Percentiles rank a stretch among this genome's conserved stretches.
These are phyloP conservation scores for Ondatra zibethicus DNA, from an alignment of 2,113 vertebrate genomes.

Conservation along the genomic window DNA sequence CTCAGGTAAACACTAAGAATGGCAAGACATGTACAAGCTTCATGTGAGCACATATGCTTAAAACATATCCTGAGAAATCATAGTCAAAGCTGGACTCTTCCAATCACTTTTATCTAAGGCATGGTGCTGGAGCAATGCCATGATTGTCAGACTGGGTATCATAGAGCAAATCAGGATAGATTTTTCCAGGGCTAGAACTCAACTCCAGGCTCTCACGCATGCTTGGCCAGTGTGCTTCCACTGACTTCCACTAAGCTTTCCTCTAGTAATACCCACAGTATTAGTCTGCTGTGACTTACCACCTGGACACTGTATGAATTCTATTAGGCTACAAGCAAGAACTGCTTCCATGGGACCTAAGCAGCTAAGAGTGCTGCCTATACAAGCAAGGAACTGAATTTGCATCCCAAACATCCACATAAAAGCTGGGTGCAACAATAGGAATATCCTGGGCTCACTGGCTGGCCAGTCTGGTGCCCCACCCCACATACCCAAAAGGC, in stretches of 20 bases:
- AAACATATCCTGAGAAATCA: background rate
- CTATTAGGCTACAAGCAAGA: background rate
- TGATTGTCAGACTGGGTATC: background rate
- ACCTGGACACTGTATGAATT: background rate
- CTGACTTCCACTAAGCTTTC: background rate
- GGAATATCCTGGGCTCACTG: background rate
- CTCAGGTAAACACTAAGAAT: background rate
- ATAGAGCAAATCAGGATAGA: slow-evolving; percentile 12
- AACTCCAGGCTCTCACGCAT: background rate
- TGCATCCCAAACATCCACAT: background rate
- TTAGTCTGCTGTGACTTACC: background rate
- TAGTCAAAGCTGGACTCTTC: background rate
- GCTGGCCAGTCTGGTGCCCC: no score
- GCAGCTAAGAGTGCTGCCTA: background rate
- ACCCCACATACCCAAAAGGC: background rate
- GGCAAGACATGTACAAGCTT: background rate
- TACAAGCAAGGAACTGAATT: background rate
- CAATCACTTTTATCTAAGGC: background rate
- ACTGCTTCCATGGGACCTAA: background rate
- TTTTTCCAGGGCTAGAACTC: background rate
- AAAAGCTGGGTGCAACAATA: background rate
- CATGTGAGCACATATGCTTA: background rate
- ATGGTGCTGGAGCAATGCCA: background rate
- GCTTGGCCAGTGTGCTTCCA: background rate
- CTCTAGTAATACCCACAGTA: background rate